phyloP scores from a whole-genome alignment of 2,888 invertebrate genomes.

The Drosophila mimetica region DNA sequence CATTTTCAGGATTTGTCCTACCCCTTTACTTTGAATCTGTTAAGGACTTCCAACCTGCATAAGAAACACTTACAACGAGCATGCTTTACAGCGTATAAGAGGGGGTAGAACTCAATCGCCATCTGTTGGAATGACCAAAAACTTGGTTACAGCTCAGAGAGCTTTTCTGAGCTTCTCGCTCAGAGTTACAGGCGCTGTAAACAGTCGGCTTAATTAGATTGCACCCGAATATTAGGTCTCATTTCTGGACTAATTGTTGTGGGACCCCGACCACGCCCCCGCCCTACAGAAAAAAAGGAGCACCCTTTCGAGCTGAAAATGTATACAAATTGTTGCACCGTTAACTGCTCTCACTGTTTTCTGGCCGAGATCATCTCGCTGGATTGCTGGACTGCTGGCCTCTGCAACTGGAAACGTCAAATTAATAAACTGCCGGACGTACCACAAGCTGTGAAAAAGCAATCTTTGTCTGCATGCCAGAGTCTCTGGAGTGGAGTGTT shows the following conservation, averaged over 20 bases:
- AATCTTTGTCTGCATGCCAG: constrained; percentile 68
- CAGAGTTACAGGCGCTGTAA: neutral
- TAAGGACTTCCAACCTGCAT: constrained; percentile 3
- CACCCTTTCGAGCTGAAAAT: constrained; percentile 36
- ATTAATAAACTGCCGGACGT: constrained; percentile 77
- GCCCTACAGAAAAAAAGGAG: neutral
- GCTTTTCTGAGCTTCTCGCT: constrained; percentile 19
- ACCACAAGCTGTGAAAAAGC: constrained; percentile 77
- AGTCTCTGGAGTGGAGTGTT: constrained; percentile 32
- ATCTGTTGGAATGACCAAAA: constrained; percentile 34
- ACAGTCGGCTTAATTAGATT: constrained; percentile 28
- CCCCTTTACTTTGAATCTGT: constrained; percentile 2
- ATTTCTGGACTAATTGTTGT: constrained; percentile 50
- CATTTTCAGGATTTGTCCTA: neutral
- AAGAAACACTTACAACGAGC: constrained; percentile 12
- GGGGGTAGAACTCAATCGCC: constrained; percentile 39
- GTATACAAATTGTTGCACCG: constrained; percentile 71
- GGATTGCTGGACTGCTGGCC: constrained; percentile 31
- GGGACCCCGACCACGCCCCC: constrained; percentile 52
- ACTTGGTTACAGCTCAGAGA: neutral
- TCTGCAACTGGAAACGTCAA: constrained; percentile 72
- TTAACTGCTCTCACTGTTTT: constrained; percentile 31
- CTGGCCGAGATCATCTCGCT: constrained; percentile 18
- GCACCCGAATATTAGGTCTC: constrained; percentile 3
- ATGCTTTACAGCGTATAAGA: constrained; percentile 68